Conservation (phyloP, 2,888 invertebrate species). For the Eristalinus sepulchralis region DNA sequence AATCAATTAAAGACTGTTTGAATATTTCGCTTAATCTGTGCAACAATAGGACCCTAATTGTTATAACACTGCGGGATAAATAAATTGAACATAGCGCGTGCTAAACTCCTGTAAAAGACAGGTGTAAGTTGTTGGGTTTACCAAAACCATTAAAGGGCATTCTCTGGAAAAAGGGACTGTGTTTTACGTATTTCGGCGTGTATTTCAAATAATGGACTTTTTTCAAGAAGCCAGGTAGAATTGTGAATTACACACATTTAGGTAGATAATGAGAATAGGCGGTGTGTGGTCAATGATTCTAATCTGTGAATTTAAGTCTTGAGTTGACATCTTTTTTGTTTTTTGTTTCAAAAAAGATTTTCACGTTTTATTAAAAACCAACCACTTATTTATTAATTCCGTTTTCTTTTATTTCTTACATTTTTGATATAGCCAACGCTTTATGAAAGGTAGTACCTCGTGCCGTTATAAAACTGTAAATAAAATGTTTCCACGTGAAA, state of each 20-base stretch:
- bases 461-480: no score
- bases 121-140: slow-evolving; percentile 60
- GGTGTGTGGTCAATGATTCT: not conserved
- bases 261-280: not conserved
- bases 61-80: not conserved
- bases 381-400: no score
- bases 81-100: slow-evolving; percentile 46
- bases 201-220: not conserved
- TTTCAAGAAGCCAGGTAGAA: not conserved
- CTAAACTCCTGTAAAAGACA: slow-evolving; percentile 57
- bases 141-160: slow-evolving; percentile 16
- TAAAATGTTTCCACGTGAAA: no score
- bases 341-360: not conserved
- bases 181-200: not conserved
- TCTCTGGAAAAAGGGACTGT: not conserved
- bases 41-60: slow-evolving; percentile 25
- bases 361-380: no score
- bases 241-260: not conserved
- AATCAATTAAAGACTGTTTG: slow-evolving; percentile 23
- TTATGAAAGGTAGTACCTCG: no score
- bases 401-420: no score
- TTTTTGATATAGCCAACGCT: no score
- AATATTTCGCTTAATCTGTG: slow-evolving; percentile 33
- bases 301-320: not conserved
- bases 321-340: not conserved